phyloP scores from a whole-genome alignment of 2,888 invertebrate genomes.

The Drosophila hamatofila region DNA sequence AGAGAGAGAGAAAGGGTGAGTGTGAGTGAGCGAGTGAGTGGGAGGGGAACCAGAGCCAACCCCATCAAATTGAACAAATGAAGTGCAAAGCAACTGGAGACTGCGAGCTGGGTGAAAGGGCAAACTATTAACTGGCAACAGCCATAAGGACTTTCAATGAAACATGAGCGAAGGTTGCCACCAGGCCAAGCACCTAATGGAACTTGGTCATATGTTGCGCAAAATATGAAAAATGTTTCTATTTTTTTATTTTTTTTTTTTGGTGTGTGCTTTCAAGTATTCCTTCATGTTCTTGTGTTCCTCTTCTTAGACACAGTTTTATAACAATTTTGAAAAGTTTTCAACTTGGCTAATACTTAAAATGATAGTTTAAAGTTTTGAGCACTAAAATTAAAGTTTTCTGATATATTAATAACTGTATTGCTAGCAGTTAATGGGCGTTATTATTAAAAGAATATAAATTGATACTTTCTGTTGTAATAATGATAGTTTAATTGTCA shows the following conservation, averaged over 20 bases:
- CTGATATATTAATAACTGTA: background rate
- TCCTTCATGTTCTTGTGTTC: conserved; percentile 21
- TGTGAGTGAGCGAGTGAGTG: no score
- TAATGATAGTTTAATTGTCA: no score
- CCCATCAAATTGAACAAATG: conserved; percentile 68
- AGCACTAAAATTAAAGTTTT: background rate
- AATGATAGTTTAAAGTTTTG: conserved; percentile 13
- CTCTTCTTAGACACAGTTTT: conserved; percentile 16
- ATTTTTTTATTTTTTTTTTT: background rate
- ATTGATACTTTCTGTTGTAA: background rate
- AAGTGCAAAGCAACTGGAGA: conserved; percentile 63
- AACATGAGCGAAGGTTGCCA: background rate
- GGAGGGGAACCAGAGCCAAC: background rate
- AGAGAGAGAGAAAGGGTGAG: background rate
- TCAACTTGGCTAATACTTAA: conserved; percentile 15
- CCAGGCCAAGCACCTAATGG: conserved; percentile 39
- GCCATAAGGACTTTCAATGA: conserved; percentile 18
- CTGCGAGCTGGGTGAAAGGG: conserved; percentile 12
- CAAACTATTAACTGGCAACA: conserved; percentile 50
- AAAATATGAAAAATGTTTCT: conserved; percentile 25
- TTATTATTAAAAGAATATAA: background rate
- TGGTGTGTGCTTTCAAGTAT: conserved; percentile 16
- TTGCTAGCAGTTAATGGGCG: background rate
- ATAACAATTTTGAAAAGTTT: conserved; percentile 23
- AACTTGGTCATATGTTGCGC: conserved; percentile 57